Base-by-base conservation (phyloP, 2,888 invertebrate species). In the Meteorus colon region DNA sequence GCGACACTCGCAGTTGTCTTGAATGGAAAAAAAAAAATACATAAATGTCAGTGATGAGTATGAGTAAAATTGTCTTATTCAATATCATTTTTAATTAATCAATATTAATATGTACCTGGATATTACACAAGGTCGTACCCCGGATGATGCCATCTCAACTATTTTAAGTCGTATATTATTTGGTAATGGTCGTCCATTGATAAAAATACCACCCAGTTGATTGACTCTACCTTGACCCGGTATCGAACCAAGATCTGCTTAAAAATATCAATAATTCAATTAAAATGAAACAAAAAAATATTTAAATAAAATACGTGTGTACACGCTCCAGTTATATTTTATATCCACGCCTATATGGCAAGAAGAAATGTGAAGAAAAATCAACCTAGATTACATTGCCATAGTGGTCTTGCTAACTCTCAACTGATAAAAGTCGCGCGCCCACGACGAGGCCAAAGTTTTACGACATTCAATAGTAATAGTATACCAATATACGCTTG, bases 131-230 rank as follows among this genome's bases (percentile, higher is more conserved):
- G 98, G 98, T 41, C 98, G 92, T 4, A 98, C 95, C n/a, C 98
- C 98, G 41, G 96, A 95, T 4, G 97, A 96, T 0, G 98, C 98
- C 95, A 98, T 95, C 91, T 98, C 97, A 27, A 99, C 97, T 80
- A 99, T 98, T 91, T 97, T 97, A 85, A 97, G 91, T 19, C 99
- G 94, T 84, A 97, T 96, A 90, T 97, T 96, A 91, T 97, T 97
- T 29, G 99, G 98, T 78, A 99, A 92, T 0, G 98, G 98, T 12
- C 98, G 93, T 0, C 99, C 98, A 90, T 99, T 99, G 91, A 98
- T 98, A 90, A 98, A 98, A 41, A 98, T 95, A 29, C 98, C 98
- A n/a, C 98, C 98, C 65, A 98, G 92, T 90, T 98, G 98, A 91
- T 98, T 98, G 67, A 98, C 96, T 73, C 98, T 94, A 70, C 98